A percentile compares a stretch with the other conserved stretches of the same genome.
phyloP scores from a whole-genome alignment of 2,797 vertebrate genomes.

The Peromyscus attwateri region DNA sequence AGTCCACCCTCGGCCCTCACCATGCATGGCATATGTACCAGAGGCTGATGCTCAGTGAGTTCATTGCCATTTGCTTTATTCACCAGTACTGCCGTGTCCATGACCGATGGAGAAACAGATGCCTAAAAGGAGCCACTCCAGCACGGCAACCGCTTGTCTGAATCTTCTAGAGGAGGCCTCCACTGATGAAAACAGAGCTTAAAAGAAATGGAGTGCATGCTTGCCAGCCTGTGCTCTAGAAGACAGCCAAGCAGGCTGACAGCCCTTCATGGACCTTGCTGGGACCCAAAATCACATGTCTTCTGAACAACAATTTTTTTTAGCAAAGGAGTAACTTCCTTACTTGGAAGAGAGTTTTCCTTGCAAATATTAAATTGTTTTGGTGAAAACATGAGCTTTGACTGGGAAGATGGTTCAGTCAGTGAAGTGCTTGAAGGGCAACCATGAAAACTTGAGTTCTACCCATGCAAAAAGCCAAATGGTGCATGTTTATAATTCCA shows the following conservation, averaged over 20 bases:
- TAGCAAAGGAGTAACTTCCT: not conserved
- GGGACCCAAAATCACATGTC: not conserved
- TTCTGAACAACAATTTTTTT: not conserved
- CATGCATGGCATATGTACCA: not conserved
- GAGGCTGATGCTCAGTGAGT: not conserved
- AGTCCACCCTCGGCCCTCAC: not conserved
- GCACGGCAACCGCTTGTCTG: not conserved
- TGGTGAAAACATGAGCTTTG: conserved; percentile 21
- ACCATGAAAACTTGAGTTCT: not conserved
- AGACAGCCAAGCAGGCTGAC: not conserved
- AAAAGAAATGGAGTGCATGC: not conserved
- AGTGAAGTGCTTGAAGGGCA: not conserved
- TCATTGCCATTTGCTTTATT: not conserved
- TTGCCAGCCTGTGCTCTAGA: not conserved
- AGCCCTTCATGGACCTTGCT: not conserved
- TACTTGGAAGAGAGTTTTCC: not conserved
- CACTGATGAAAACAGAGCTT: not conserved
- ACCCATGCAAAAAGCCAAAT: not conserved
- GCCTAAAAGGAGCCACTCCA: not conserved
- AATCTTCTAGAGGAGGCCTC: not conserved
- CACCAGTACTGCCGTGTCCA: not conserved
- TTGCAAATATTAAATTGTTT: conserved; percentile 40
- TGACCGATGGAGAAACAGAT: not conserved
- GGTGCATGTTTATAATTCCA: not conserved
- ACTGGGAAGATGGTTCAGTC: not conserved